Evolutionary conservation across 2,113 vertebrate species (phyloP).

Genomic region (Zapornia atra): DNA sequence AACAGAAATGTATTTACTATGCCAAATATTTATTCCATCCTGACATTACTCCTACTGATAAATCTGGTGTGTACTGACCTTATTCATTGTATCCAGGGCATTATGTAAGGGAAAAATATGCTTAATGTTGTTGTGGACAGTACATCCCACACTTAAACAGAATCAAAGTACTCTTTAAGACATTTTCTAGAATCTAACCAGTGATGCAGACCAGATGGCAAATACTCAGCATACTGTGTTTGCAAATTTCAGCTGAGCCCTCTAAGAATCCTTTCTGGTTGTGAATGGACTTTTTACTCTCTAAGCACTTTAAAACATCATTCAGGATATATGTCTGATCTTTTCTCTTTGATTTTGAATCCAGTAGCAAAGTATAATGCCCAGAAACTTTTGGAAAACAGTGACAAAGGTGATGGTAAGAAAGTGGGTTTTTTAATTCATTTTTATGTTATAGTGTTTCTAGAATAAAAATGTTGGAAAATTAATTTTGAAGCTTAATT

Average conservation of each 20-base stretch:
- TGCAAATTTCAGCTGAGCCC: constrained; percentile 21
- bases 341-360: not conserved
- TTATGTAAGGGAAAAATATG: constrained; percentile 64
- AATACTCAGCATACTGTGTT: not conserved
- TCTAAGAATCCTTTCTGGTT: constrained; percentile 6
- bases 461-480: not conserved
- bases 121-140: constrained; percentile 48
- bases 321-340: not conserved
- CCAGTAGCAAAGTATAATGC: constrained; percentile 64
- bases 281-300: not conserved
- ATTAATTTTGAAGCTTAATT: not conserved
- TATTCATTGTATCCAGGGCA: constrained; percentile 66
- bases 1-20: constrained; percentile 66
- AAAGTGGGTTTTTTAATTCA: not conserved
- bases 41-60: constrained; percentile 74
- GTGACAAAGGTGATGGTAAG: constrained; percentile 79
- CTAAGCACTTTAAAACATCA: not conserved
- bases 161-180: constrained; percentile 58
- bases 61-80: constrained; percentile 55
- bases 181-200: not conserved
- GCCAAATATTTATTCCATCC: constrained; percentile 76
- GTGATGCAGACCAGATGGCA: not conserved
- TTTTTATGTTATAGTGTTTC: not conserved
- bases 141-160: constrained; percentile 60
- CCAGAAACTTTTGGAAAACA: constrained; percentile 77